Evolutionary conservation across 2,888 invertebrate species (phyloP).

Genomic region (Lithophane semibrunnea): DNA sequence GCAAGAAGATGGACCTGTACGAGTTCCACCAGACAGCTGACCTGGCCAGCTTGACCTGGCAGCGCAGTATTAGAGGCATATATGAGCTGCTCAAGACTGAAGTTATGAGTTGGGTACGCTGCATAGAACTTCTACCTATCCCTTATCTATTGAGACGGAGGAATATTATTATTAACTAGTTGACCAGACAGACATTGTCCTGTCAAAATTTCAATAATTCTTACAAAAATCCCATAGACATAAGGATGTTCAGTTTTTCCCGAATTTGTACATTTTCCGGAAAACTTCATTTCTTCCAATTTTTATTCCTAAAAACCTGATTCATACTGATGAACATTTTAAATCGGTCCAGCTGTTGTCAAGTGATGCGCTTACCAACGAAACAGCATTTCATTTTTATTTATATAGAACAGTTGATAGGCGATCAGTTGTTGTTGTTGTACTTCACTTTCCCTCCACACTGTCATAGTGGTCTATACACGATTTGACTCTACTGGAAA

Average conservation of each 20-base stretch:
- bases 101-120: conserved; percentile 92
- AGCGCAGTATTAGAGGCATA: conserved; percentile 91
- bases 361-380: no score
- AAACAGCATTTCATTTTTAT: no score
- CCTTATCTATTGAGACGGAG: background rate
- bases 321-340: background rate
- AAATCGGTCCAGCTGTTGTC: background rate
- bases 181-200: background rate
- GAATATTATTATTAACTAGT: background rate
- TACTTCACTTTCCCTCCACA: no score
- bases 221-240: background rate
- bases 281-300: background rate
- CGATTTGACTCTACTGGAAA: no score
- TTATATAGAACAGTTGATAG: no score
- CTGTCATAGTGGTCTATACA: no score
- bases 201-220: background rate
- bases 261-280: background rate
- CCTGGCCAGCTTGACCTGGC: conserved; percentile 90
- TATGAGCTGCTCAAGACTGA: conserved; percentile 92
- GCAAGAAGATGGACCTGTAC: conserved; percentile 96
- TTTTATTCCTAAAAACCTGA: background rate
- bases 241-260: background rate
- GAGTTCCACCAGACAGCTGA: conserved; percentile 96
- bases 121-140: background rate
- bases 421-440: no score